Evolutionary conservation across 2,113 vertebrate genomes (phyloP), one percentile per base, ranked within the genome.

Genomic region (Desmodus rotundus): DNA sequence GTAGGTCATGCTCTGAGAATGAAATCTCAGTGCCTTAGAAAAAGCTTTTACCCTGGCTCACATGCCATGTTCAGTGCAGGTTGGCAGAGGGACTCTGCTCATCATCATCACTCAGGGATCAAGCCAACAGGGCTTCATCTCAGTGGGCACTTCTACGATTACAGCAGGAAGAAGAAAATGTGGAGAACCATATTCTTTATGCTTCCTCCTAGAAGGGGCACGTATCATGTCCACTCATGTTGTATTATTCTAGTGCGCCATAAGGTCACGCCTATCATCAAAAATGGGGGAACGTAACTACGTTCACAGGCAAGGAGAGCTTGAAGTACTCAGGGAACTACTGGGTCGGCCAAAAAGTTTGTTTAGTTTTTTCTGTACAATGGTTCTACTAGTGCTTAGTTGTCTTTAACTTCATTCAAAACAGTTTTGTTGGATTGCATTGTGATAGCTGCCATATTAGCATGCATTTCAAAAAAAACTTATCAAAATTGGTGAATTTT

Each of bases 251-350:
- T 91, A 33, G 22, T 26, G 89, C 58, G 38, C 41, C 67, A 67
- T 20, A 56, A 38, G 63, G 17, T 73, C 33, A 63, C 13, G 38
- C 20, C 63, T 84, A 33, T 41, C 8, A 26, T 36, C 38, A 58
- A 41, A 82, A 77, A 70, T 0, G 0, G 5, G 5, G 38, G 41
- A 4, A 0, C 31, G 1, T 54, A 45, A 70, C 11, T 28, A 63
- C 76, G 58, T 58, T 50, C 54, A 77, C 5, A 38, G 8, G 13
- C 20, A 58, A 73, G n/a, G 33, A n/a, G 5, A 78, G 14, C 36
- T 50, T 43, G 74, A 56, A 74, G 36, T 31, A 41, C 24, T 52
- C 47, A 17, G 12, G 10, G 7, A 54, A 56, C 41, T 52, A 63
- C 4, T 63, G 4, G 28, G 61, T 63, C 31, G 61, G 61, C 61